These are phyloP conservation scores for Drosophila nr. medialis DNA, from an alignment of 2,888 invertebrate species.

Conservation along the genomic window DNA sequence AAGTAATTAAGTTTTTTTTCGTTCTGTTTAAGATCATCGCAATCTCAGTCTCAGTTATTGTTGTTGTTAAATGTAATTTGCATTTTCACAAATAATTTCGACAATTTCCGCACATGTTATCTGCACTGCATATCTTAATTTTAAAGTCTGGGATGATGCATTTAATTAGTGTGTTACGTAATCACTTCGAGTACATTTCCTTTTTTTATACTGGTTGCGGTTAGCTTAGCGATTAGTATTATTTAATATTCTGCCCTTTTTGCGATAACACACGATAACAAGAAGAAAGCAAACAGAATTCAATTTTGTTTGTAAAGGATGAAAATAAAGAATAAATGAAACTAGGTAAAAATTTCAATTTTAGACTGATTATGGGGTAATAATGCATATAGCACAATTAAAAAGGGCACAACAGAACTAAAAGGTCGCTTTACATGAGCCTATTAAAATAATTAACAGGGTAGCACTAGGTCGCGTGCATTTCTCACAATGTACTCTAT, in stretches of 20 bases:
- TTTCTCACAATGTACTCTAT: conserved; percentile 21
- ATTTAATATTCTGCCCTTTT: neutral
- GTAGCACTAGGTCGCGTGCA: conserved; percentile 7
- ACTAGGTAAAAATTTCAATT: neutral
- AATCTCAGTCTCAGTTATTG: conserved; percentile 14
- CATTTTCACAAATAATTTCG: conserved; percentile 39
- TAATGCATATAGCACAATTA: neutral
- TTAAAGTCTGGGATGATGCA: conserved; percentile 27
- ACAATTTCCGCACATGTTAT: conserved; percentile 47
- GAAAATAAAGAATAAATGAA: neutral
- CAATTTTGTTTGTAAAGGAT: neutral
- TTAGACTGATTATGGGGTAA: neutral
- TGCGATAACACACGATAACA: neutral
- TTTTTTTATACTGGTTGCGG: neutral
- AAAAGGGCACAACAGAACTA: neutral
- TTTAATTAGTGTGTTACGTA: conserved; percentile 36
- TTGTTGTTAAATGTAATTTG: conserved; percentile 46
- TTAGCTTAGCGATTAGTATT: neutral
- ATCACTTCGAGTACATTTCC: conserved; percentile 11
- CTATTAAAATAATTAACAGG: conserved; percentile 1
- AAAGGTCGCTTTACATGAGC: neutral
- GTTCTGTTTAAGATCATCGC: conserved; percentile 42
- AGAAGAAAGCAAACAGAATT: neutral
- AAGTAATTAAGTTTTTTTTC: conserved; percentile 45
- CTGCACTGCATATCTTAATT: conserved; percentile 35